These are phyloP conservation scores for Cheilosia vernalis DNA, from an alignment of 2,888 invertebrate species.

Conservation along the genomic window DNA sequence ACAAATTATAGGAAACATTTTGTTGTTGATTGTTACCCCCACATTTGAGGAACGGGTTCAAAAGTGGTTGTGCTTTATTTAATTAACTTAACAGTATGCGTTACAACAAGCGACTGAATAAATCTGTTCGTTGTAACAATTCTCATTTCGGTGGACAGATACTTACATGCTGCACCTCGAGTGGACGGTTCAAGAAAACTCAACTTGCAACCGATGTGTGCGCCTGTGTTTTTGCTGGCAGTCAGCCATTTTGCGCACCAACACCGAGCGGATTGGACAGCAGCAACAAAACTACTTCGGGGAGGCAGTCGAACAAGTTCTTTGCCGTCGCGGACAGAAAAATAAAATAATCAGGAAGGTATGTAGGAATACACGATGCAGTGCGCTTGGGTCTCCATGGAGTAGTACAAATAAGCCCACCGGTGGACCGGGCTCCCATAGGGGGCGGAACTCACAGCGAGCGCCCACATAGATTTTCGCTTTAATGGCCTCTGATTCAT, in stretches of 20 bases:
- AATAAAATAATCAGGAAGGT: constrained; percentile 52
- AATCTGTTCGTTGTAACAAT: neutral
- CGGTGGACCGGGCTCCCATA: constrained; percentile 1
- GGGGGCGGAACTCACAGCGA: constrained; percentile 67
- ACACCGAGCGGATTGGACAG: constrained; percentile 60
- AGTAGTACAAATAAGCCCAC: constrained; percentile 25
- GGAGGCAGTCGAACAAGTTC: constrained; percentile 60
- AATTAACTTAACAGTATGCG: constrained; percentile 44
- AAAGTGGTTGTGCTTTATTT: constrained; percentile 27
- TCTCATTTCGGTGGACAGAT: too few relatives aligned
- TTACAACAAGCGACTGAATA: constrained; percentile 25
- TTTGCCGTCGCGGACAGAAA: constrained; percentile 19
- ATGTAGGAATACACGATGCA: constrained; percentile 16
- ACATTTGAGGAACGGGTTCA: neutral
- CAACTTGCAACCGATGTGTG: constrained; percentile 22
- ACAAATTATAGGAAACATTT: neutral
- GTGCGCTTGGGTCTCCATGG: constrained; percentile 30
- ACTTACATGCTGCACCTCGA: neutral
- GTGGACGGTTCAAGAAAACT: neutral
- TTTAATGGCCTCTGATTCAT: constrained; percentile 72
- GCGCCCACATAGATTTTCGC: constrained; percentile 63
- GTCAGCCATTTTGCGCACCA: constrained; percentile 70
- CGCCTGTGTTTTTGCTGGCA: constrained; percentile 36
- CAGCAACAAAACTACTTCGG: constrained; percentile 36
- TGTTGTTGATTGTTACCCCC: neutral